These are phyloP conservation scores for Melanotaenia nigrans DNA, from an alignment of 2,797 vertebrate genomes.

Conservation along the genomic window DNA sequence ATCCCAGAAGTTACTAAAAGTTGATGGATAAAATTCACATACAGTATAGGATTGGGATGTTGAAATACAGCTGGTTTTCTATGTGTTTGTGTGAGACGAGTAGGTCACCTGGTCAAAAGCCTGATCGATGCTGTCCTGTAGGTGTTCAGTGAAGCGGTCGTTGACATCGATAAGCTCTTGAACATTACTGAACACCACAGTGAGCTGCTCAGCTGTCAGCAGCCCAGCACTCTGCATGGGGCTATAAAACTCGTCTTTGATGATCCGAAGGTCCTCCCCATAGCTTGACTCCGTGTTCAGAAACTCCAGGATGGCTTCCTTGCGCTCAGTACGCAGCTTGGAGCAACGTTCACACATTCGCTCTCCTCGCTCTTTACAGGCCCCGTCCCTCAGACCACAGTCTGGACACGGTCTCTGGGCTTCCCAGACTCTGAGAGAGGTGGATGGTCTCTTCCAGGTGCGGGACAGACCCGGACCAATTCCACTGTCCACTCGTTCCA, in stretches of 20 bases:
- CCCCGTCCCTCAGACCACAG: constrained; percentile 83
- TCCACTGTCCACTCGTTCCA: constrained; percentile 90
- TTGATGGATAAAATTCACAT: not conserved
- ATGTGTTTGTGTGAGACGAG: constrained; percentile 2
- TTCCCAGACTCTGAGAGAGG: constrained; percentile 87
- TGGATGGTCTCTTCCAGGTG: constrained; percentile 86
- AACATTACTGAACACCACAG: constrained; percentile 89
- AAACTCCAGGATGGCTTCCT: constrained; percentile 93
- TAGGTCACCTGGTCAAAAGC: constrained; percentile 88
- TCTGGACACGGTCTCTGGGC: constrained; percentile 88
- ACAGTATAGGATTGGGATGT: not conserved
- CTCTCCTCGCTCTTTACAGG: constrained; percentile 79
- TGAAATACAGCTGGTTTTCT: not conserved
- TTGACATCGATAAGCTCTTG: constrained; percentile 92
- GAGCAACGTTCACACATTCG: constrained; percentile 89
- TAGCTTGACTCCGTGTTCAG: constrained; percentile 92
- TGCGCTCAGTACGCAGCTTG: constrained; percentile 89
- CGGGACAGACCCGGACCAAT: constrained; percentile 87
- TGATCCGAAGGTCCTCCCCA: constrained; percentile 89
- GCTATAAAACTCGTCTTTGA: constrained; percentile 91
- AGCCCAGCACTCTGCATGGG: constrained; percentile 90
- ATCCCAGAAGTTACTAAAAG: not conserved
- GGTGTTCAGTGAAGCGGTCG: constrained; percentile 89
- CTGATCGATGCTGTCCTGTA: constrained; percentile 91
- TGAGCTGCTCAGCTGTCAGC: constrained; percentile 88